A percentile compares a stretch with the other conserved stretches of the same genome.
Evolutionary conservation across 1,140 invertebrate genomes (phyloP).

Genomic region (Holotrichia oblita): DNA sequence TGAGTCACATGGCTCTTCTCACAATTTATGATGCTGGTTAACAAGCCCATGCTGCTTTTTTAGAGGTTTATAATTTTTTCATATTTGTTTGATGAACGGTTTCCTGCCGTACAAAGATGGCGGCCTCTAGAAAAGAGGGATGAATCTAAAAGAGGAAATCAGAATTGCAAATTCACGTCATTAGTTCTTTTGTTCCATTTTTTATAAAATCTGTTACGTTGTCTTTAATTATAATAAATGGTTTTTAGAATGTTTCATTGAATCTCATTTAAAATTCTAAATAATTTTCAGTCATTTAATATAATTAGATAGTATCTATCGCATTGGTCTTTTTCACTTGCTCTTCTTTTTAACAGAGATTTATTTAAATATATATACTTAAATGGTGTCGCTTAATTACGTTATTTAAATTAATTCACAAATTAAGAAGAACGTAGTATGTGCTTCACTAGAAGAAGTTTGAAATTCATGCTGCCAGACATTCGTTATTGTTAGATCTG

Average conservation of each 20-base stretch:
- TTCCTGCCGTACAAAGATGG: conserved; percentile 35
- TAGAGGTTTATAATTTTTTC: conserved; percentile 41
- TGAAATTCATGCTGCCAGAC: not conserved
- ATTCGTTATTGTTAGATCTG: not conserved
- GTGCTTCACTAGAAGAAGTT: not conserved
- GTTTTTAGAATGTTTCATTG: not conserved
- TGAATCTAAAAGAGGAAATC: conserved; percentile 21
- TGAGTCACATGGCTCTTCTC: conserved; percentile 40
- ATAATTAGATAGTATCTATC: conserved; percentile 9
- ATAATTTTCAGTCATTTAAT: not conserved
- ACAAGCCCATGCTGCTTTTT: conserved; percentile 44
- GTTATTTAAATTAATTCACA: not conserved
- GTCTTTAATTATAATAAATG: not conserved
- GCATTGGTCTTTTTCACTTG: too few relatives aligned
- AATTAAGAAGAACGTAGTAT: too few relatives aligned
- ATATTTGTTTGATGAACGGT: conserved; percentile 43
- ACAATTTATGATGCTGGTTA: conserved; percentile 46
- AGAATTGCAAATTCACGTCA: conserved; percentile 36
- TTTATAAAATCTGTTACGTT: conserved; percentile 25
- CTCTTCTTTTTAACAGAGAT: too few relatives aligned
- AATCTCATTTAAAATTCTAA: too few relatives aligned
- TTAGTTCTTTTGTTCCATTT: conserved; percentile 24
- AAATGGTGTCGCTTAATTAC: too few relatives aligned
- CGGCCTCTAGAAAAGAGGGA: not conserved
- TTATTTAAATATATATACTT: too few relatives aligned